A percentile compares a stretch with the other conserved stretches of the same genome.
phyloP scores from a whole-genome alignment of 1,140 invertebrate species.

The Atta colombica region DNA sequence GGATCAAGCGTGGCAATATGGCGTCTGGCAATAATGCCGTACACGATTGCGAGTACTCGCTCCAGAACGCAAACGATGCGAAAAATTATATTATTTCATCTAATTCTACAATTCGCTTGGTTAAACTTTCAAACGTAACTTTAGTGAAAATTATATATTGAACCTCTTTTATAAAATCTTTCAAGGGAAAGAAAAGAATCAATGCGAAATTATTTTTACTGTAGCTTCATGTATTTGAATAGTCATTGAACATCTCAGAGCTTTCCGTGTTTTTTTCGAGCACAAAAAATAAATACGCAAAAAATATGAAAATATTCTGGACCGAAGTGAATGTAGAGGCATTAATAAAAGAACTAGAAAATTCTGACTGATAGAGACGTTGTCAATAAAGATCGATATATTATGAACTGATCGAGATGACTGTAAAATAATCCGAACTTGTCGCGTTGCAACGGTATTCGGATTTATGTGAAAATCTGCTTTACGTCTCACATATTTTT shows the following conservation, averaged over 20 bases:
- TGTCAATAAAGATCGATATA: conserved; percentile 4
- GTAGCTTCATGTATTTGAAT: background rate
- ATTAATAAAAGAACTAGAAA: background rate
- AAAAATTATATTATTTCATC: conserved; percentile 35
- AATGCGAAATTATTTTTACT: background rate
- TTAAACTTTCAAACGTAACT: background rate
- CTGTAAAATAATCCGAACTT: conserved; percentile 29
- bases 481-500: background rate
- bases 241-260: background rate
- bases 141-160: background rate
- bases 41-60: conserved; percentile 1
- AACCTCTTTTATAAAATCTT: background rate
- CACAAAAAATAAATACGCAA: background rate
- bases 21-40: conserved; percentile 17
- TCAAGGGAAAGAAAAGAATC: background rate
- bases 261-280: background rate
- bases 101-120: background rate
- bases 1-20: conserved; percentile 48
- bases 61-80: background rate
- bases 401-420: background rate
- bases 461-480: conserved; percentile 14
- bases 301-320: background rate
- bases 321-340: background rate
- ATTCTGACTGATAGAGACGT: background rate
- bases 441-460: background rate